These are phyloP conservation scores for Pangasius macronema DNA, from an alignment of 2,797 vertebrate genomes.

Conservation along the genomic window DNA sequence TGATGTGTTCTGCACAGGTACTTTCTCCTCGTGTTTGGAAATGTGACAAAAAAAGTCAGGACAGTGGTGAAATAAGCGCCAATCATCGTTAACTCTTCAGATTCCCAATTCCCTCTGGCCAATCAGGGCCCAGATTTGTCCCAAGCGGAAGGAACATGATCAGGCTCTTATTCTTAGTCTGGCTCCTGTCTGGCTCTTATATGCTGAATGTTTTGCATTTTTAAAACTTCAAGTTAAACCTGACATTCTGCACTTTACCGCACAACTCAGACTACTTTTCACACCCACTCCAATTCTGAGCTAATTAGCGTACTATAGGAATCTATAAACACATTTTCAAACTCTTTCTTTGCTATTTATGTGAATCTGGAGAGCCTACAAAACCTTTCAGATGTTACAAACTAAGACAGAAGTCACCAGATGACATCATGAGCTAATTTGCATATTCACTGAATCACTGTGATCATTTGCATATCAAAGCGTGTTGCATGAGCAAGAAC, in stretches of 20 bases:
- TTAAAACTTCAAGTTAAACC: neutral
- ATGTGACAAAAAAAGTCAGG: neutral
- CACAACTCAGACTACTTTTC: neutral
- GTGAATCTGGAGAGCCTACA: neutral
- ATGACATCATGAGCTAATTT: neutral
- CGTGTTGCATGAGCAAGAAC: neutral
- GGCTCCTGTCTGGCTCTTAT: neutral
- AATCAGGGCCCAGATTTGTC: neutral
- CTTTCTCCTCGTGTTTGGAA: neutral
- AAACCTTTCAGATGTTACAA: neutral
- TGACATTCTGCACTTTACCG: neutral
- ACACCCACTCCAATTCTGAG: neutral
- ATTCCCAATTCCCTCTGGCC: neutral
- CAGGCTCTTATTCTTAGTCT: neutral
- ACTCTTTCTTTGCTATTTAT: neutral
- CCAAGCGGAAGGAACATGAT: too few relatives aligned
- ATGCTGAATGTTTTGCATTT: neutral
- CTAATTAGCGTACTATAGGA: neutral
- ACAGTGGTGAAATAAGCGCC: neutral
- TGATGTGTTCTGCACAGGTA: conserved; percentile 9
- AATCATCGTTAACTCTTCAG: neutral
- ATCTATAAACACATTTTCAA: neutral
- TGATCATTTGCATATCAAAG: too few relatives aligned
- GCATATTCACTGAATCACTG: neutral
- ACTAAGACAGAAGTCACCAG: neutral